Percentiles rank a stretch among this genome's conserved stretches.
These are phyloP conservation scores for Erinaceus europaeus DNA, from an alignment of 2,113 vertebrate species.

Conservation along the genomic window DNA sequence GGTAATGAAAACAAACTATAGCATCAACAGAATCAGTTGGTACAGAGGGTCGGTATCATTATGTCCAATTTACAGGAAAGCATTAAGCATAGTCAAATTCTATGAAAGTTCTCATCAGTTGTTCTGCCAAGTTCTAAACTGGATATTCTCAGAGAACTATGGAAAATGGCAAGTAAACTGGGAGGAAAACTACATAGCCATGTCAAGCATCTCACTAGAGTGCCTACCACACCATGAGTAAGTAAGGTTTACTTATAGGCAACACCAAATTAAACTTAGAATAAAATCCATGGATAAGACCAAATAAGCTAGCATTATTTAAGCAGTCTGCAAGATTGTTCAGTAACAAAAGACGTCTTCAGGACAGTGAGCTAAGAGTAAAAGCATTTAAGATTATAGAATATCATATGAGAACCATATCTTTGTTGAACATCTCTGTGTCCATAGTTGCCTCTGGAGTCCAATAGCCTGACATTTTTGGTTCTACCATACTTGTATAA, in stretches of 20 bases:
- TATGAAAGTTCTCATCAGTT: background rate
- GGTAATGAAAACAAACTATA: background rate
- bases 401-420: background rate
- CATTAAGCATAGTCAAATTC: background rate
- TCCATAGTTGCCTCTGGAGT: background rate
- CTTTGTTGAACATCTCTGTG: background rate
- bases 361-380: background rate
- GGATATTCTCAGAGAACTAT: background rate
- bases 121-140: background rate
- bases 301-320: background rate
- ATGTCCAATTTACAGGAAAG: background rate
- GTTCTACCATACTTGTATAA: too few species aligned
- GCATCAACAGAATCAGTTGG: background rate
- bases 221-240: background rate
- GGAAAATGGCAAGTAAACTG: background rate
- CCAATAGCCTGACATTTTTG: too few species aligned
- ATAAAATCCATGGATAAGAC: background rate
- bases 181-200: background rate
- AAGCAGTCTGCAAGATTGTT: background rate
- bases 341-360: background rate
- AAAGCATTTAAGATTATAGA: background rate
- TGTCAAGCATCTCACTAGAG: background rate
- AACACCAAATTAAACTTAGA: conserved; percentile 16
- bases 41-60: background rate
- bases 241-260: background rate